Evolutionary conservation across 2,888 invertebrate species (phyloP), one percentile per base, ranked within the genome.

Genomic region (Exocentrus adspersus): DNA sequence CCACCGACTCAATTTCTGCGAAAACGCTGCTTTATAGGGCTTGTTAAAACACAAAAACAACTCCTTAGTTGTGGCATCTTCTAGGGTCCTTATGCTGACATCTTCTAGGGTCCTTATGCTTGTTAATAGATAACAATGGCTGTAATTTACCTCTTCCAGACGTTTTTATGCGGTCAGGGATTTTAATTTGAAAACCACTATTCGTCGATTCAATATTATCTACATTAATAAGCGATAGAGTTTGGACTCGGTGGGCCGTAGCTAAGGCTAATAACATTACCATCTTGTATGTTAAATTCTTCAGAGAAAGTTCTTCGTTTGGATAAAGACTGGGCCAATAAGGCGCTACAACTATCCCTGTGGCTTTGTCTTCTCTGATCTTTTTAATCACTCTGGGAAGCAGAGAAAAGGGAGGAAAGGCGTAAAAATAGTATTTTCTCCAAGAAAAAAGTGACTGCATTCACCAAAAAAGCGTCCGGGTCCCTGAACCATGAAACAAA

Each of bases 191-290:
- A 9, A 68, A 56, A 12, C 52, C 48, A 19, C 30, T 28, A 16
- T 32, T 5, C 6, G 50, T 19, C 10, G 43, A 19, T 12, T 21
- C 12, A 6, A 67, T 48, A 42, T 60, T 66, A 28, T 57, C 16
- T 9, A 69, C 43, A n/a, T 64, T 61, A 24, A 75, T 75, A 14
- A 62, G 14, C 9, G 68, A 64, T 19, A 73, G 60, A 0, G 74
- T 75, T 42, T 70, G 67, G 7, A 70, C 30, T 64, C 75, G 57
- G 32, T 75, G 74, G 1, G 65, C 73, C 4, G 73, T 72, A 6
- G 60, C 41, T 5, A 74, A 50, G 9, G 72, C 72, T 37, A 37
- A 37, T 20, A 43, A 7, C 12, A 43, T 20, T 43, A n/a, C 7
- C 6, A 12, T 14, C 2, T 43, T 12, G 3, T 14, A 2, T 9